phyloP scores from a whole-genome alignment of 1,140 invertebrate genomes.

The Phymastichus coffea region DNA sequence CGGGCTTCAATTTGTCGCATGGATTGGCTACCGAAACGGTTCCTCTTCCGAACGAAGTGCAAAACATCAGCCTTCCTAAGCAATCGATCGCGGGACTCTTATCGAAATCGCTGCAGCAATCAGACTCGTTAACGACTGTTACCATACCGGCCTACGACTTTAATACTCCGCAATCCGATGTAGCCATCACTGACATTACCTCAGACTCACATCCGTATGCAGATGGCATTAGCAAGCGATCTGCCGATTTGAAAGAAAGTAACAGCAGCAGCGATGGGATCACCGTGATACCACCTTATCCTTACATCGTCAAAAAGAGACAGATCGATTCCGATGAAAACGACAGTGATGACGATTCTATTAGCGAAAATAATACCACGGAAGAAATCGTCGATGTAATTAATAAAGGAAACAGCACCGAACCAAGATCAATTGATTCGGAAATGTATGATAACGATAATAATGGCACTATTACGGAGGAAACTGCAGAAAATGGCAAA shows the following conservation, averaged over 20 bases:
- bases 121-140: background rate
- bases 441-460: background rate
- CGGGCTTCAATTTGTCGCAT: slow-evolving; percentile 30
- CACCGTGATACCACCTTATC: too few relatives aligned
- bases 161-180: too few relatives aligned
- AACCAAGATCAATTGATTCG: too few relatives aligned
- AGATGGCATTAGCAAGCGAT: background rate
- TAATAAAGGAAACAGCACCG: too few relatives aligned
- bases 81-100: slow-evolving; percentile 32
- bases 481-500: background rate
- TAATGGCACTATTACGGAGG: background rate
- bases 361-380: background rate
- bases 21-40: slow-evolving; percentile 33
- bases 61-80: slow-evolving; percentile 30
- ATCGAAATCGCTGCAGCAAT: slow-evolving; percentile 18
- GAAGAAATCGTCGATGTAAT: too few relatives aligned
- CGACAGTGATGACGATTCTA: background rate
- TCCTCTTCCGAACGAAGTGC: slow-evolving; percentile 20
- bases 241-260: background rate
- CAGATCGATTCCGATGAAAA: background rate
- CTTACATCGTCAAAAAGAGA: background rate
- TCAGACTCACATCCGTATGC: background rate
- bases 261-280: background rate
- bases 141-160: background rate
- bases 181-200: too few relatives aligned